Conservation (phyloP, 2,113 vertebrate genomes). For the Anas platyrhynchos region DNA sequence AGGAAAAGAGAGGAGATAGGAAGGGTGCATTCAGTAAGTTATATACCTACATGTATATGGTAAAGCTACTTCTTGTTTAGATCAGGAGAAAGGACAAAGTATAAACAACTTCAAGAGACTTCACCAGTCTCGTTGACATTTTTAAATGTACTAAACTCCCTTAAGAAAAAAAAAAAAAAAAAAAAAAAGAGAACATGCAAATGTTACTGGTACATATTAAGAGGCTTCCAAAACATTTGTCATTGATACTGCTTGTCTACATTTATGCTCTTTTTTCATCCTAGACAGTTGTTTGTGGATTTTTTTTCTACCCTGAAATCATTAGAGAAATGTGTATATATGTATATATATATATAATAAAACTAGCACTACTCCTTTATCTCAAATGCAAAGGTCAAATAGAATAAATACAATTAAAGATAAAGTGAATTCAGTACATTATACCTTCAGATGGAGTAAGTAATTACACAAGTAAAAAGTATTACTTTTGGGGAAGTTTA, state of each 20-base stretch:
- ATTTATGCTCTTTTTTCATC: background rate
- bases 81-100: background rate
- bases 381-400: conserved; percentile 14
- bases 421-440: background rate
- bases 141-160: background rate
- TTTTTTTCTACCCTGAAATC: background rate
- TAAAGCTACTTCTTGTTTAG: background rate
- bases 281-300: background rate
- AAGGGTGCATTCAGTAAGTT: background rate
- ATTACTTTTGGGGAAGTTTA: background rate
- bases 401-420: conserved; percentile 8
- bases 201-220: background rate
- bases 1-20: background rate
- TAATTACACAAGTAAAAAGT: background rate
- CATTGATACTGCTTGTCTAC: background rate
- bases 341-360: background rate
- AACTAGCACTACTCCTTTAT: background rate
- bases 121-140: background rate
- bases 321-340: background rate
- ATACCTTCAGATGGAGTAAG: background rate
- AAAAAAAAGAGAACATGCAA: background rate
- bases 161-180: background rate
- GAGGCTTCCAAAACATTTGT: background rate
- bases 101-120: background rate
- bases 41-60: background rate